Evolutionary conservation across 2,113 vertebrate genomes (phyloP).

Genomic region (Propithecus coquereli): DNA sequence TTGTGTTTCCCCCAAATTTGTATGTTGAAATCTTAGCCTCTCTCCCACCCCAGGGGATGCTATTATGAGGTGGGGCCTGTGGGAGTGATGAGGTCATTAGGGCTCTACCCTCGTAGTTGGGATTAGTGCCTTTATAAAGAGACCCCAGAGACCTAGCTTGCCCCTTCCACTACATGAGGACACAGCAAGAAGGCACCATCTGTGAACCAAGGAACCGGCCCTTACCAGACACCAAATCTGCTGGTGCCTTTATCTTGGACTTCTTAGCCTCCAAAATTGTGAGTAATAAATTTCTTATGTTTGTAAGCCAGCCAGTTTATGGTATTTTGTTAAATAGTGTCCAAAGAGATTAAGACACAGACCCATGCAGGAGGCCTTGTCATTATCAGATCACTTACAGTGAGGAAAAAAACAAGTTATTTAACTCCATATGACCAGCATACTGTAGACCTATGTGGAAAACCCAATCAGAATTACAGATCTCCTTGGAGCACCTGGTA

Average conservation of each 20-base stretch:
- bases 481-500: neutral
- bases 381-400: neutral
- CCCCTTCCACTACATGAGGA: neutral
- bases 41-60: neutral
- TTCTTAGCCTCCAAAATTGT: neutral
- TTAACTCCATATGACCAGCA: neutral
- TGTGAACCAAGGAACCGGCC: neutral
- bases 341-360: neutral
- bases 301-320: neutral
- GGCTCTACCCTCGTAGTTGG: neutral
- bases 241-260: neutral
- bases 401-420: neutral
- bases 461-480: neutral
- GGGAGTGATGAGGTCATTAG: neutral
- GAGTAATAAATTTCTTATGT: neutral
- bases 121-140: neutral
- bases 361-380: neutral
- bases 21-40: neutral
- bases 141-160: neutral
- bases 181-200: neutral
- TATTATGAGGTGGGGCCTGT: neutral
- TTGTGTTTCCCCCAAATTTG: neutral
- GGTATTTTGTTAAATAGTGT: neutral
- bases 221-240: neutral
- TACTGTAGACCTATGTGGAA: neutral